phyloP scores from a whole-genome alignment of 2,888 invertebrate genomes.

The Odontomyia ornata region DNA sequence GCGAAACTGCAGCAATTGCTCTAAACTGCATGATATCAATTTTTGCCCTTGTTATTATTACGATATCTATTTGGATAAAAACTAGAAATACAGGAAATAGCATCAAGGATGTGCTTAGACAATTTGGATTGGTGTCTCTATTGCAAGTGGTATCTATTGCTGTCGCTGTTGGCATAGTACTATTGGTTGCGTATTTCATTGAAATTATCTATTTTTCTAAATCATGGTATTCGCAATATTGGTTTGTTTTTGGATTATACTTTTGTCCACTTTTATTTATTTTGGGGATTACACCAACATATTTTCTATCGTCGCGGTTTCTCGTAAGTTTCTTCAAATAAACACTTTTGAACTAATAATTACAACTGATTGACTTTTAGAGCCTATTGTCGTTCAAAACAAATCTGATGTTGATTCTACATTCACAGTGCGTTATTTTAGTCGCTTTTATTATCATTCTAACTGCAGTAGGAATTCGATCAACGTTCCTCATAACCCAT shows the following conservation, averaged over 20 bases:
- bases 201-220: conserved; percentile 64
- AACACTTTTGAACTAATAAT: neutral
- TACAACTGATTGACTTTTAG: too few relatives aligned
- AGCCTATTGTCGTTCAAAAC: too few relatives aligned
- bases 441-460: too few relatives aligned
- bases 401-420: too few relatives aligned
- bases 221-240: conserved; percentile 70
- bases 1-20: conserved; percentile 65
- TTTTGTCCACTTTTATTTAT: conserved; percentile 62
- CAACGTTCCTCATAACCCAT: conserved; percentile 60
- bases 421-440: too few relatives aligned
- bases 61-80: conserved; percentile 57
- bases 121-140: too few relatives aligned
- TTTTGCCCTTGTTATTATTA: conserved; percentile 59
- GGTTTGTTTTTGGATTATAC: conserved; percentile 66
- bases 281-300: conserved; percentile 59
- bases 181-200: conserved; percentile 60
- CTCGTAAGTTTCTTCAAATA: conserved; percentile 8
- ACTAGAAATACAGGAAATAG: conserved; percentile 54
- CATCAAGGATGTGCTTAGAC: too few relatives aligned
- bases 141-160: conserved; percentile 57
- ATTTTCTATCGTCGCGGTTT: conserved; percentile 51
- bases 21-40: conserved; percentile 61
- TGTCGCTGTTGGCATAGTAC: conserved; percentile 55
- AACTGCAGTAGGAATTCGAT: conserved; percentile 57